Base-by-base conservation (phyloP, 2,113 vertebrate species). In the Lagopus leucura region DNA sequence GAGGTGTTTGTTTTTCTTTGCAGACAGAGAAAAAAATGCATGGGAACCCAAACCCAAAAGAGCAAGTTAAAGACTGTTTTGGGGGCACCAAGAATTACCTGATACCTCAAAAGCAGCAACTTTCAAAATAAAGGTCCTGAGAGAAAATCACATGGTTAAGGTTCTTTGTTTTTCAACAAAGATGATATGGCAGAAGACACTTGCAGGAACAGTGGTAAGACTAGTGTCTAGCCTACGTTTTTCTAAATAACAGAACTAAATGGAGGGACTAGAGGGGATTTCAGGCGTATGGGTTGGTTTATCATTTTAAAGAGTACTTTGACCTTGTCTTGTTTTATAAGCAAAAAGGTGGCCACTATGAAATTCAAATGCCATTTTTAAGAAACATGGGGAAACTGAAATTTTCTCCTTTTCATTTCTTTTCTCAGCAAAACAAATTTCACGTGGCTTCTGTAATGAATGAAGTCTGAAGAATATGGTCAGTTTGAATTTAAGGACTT, bases 1-100 rank as follows among this genome's bases (percentile, higher is more conserved):
- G 47, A 91, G 64, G 65, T 93, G 65, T 66, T 76, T 92, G 9
- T 93, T 90, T 80, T 63, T 8, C 28, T 91, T 89, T 91, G 27
- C 61, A 94, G 65, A 48, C 78, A 88, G 38, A 90, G 32, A 28
- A 14, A 77, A 43, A 78, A 82, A 45, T 47, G 66, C 9, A 19
- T 21, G 18, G 34, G 38, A 74, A 86, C 60, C 19, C 64, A 72
- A 83, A 89, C 60, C 19, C 64, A 72, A 83, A 89, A 72, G 7
- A 70, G 38, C 11, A 13, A 30, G 7, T 11, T 80, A 61, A 71
- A 86, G 74, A 6, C 20, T 90, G 70, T 18, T 64, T 75, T 88
- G 48, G 21, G 22, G 52, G 43, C n/a, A 74, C 52, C 47, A 48
- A 60, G 72, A 85, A 40, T 87, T 75, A 45, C 43, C 22, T 63